Evolutionary conservation across 2,797 vertebrate species (phyloP), one percentile per base, ranked within the genome.

Genomic region (Fundulus diaphanus): DNA sequence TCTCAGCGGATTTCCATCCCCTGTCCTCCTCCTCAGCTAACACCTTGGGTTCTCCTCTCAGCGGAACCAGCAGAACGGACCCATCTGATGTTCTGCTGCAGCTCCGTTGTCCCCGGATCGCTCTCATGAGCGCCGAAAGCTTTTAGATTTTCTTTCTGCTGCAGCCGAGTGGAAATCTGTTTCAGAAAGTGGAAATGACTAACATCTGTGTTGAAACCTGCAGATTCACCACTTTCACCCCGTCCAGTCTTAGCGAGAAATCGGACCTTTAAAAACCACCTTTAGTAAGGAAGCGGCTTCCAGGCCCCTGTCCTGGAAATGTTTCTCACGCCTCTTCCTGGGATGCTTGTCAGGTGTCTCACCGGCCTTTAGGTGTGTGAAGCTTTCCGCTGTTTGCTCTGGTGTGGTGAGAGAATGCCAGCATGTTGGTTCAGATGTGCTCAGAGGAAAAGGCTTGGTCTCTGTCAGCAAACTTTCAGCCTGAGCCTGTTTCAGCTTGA

Each of bases 401-500:
- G 61, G 3, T 71, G 68, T 37, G 78, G 76, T 0, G 51, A 68
- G 74, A 63, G 79, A 79, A 88, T 78, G 68, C 84, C 81, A 0
- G 76, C 3, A 44, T 57, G 72, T 22, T 80, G 82, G 68, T 61
- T 85, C 88, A 85, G 18, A 56, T n/a, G 70, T 16, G 54, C 70
- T 16, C 20, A 1, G 29, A 78, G 78, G 29, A 74, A 83, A 72
- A 82, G 85, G 82, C 63, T 78, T 51, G 68, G 76, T 70, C 22
- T 52, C 66, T n/a, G n/a, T 48, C 8, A 3, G 54, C 48, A 33
- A 77, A 51, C 65, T 29, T 13, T 2, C 3, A 63, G 70, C 3
- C 7, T 11, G 68, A 56, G 73, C 40, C 89, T 16, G 87, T 85
- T 54, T 1, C 12, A 68, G 78, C 86, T 65, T 77, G 85, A 85